phyloP scores from a whole-genome alignment of 2,797 vertebrate genomes.

The Perodicticus potto region DNA sequence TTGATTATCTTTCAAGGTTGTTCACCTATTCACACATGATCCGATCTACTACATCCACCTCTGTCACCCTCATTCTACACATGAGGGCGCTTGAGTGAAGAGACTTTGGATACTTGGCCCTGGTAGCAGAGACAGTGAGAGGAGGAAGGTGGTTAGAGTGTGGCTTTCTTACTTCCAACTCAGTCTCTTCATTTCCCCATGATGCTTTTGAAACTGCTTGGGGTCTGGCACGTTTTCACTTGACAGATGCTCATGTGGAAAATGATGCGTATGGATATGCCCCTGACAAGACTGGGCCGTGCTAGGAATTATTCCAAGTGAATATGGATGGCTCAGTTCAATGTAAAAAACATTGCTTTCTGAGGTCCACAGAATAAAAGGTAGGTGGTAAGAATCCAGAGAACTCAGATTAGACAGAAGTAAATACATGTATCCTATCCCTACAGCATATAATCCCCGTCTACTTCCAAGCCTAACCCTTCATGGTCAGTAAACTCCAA shows the following conservation, averaged over 20 bases:
- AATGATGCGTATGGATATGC: conserved; percentile 49
- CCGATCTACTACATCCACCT: not conserved
- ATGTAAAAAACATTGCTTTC: conserved; percentile 3
- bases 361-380: not conserved
- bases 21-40: not conserved
- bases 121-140: not conserved
- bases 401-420: not conserved
- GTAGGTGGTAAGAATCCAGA: not conserved
- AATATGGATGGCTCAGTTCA: conserved; percentile 24
- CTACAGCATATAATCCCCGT: not conserved
- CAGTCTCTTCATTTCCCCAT: not conserved
- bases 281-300: conserved; percentile 54
- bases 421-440: not conserved
- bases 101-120: not conserved
- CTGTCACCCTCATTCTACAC: not conserved
- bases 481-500: not conserved
- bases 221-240: conserved; percentile 53
- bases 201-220: conserved; percentile 11
- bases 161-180: not conserved
- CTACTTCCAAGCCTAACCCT: not conserved
- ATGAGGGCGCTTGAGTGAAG: not conserved
- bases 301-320: conserved; percentile 55
- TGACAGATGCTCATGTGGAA: conserved; percentile 67
- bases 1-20: not conserved
- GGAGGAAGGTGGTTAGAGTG: not conserved